These are phyloP conservation scores for Neuroscelio doddi DNA, from an alignment of 2,888 invertebrate species.

Conservation along the genomic window DNA sequence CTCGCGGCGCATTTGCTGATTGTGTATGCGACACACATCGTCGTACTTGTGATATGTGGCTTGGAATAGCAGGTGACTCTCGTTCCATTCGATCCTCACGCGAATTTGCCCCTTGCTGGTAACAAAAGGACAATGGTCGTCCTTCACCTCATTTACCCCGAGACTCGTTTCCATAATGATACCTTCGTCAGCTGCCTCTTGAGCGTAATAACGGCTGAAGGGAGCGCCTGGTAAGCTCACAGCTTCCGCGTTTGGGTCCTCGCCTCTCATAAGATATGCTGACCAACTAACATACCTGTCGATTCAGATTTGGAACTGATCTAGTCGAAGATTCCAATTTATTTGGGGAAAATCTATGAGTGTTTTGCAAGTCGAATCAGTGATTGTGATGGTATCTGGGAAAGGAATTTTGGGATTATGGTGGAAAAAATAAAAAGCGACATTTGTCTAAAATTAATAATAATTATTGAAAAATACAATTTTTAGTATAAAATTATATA, in stretches of 20 bases:
- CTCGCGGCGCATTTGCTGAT: conserved; percentile 89
- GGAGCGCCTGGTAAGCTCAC: conserved; percentile 82
- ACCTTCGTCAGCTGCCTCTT: conserved; percentile 85
- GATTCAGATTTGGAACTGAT: not conserved
- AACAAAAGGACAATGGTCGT: conserved; percentile 80
- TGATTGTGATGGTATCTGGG: no score
- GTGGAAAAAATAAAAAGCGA: not conserved
- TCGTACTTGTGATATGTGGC: conserved; percentile 89
- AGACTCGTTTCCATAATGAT: conserved; percentile 87
- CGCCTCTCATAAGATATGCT: conserved; percentile 79
- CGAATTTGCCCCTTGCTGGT: conserved; percentile 83
- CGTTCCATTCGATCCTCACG: conserved; percentile 87
- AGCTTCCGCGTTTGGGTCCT: conserved; percentile 77
- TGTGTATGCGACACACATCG: conserved; percentile 85
- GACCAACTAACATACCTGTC: conserved; percentile 80
- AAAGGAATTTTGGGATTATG: no score
- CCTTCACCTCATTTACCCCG: conserved; percentile 81
- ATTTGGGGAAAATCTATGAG: no score
- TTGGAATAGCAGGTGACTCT: conserved; percentile 85
- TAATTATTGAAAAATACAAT: no score
- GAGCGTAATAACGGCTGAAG: conserved; percentile 86
- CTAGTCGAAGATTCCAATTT: not conserved
- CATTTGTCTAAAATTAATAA: no score
- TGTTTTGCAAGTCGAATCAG: no score
- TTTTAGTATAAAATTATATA: no score